Conservation (phyloP, 2,888 invertebrate species). For the Cosmopolites sordidus region DNA sequence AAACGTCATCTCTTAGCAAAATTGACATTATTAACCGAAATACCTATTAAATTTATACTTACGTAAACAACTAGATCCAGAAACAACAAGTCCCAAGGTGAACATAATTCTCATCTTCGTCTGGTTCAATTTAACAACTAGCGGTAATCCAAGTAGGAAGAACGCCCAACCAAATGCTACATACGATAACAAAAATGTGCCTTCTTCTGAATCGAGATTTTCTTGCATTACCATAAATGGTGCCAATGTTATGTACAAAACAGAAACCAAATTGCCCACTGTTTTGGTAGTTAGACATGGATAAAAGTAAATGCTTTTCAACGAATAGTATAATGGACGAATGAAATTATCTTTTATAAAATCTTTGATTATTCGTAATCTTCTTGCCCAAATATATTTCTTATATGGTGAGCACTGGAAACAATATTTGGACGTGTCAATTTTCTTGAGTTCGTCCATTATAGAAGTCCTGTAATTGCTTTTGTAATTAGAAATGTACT, state of each 20-base stretch:
- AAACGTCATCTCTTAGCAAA: no score
- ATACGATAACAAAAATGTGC: constrained; percentile 33
- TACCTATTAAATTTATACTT: no score
- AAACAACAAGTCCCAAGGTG: constrained; percentile 30
- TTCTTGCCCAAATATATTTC: constrained; percentile 31
- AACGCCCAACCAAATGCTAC: constrained; percentile 37
- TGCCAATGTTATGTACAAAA: constrained; percentile 29
- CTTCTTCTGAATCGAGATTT: constrained; percentile 29
- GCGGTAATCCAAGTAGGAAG: constrained; percentile 32
- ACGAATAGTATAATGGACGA: constrained; percentile 26
- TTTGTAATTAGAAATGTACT: constrained; percentile 31
- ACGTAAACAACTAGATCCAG: constrained; percentile 33
- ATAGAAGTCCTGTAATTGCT: constrained; percentile 21
- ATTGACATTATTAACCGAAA: no score
- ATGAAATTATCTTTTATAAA: constrained; percentile 30
- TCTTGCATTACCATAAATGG: constrained; percentile 31
- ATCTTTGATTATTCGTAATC: constrained; percentile 26
- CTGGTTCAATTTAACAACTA: constrained; percentile 30
- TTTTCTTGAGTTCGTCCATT: constrained; percentile 28
- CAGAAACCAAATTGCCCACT: constrained; percentile 22
- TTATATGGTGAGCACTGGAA: constrained; percentile 30
- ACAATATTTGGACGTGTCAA: constrained; percentile 19
- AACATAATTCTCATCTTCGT: constrained; percentile 29
- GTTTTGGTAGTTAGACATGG: constrained; percentile 31
- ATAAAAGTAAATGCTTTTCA: constrained; percentile 33